phyloP scores from a whole-genome alignment of 2,113 vertebrate species.

The Eptesicus fuscus region DNA sequence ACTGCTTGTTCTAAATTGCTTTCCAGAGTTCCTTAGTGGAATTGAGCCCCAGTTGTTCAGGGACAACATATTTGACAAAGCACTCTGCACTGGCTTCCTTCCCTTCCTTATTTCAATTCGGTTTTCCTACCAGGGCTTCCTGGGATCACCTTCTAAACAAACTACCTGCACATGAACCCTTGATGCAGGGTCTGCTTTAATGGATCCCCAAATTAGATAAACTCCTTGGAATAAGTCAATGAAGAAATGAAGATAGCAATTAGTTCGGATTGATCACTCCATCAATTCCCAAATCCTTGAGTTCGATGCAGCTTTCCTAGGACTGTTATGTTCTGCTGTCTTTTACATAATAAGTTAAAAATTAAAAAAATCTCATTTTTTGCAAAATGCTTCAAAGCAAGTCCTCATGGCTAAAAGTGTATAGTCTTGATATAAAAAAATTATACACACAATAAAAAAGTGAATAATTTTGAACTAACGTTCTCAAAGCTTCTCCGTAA shows the following conservation, averaged over 20 bases:
- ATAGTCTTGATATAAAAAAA: constrained; percentile 38
- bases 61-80: constrained; percentile 3
- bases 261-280: not conserved
- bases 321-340: not conserved
- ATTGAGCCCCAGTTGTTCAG: not conserved
- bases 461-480: constrained; percentile 67
- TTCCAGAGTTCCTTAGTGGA: not conserved
- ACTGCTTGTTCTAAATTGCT: not conserved
- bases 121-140: not conserved
- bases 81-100: not conserved
- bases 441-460: constrained; percentile 40
- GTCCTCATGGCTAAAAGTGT: not conserved
- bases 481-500: constrained; percentile 54
- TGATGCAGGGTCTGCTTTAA: not conserved
- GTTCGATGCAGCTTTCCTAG: constrained; percentile 5
- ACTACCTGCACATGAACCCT: not conserved
- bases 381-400: not conserved
- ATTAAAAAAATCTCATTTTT: not conserved
- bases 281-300: constrained; percentile 14
- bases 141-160: not conserved
- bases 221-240: constrained; percentile 13
- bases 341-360: constrained; percentile 1
- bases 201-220: not conserved
- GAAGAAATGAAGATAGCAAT: constrained; percentile 27
- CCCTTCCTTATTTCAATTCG: not conserved